Base-by-base conservation (phyloP, 2,113 vertebrate species). In the Crocuta crocuta region DNA sequence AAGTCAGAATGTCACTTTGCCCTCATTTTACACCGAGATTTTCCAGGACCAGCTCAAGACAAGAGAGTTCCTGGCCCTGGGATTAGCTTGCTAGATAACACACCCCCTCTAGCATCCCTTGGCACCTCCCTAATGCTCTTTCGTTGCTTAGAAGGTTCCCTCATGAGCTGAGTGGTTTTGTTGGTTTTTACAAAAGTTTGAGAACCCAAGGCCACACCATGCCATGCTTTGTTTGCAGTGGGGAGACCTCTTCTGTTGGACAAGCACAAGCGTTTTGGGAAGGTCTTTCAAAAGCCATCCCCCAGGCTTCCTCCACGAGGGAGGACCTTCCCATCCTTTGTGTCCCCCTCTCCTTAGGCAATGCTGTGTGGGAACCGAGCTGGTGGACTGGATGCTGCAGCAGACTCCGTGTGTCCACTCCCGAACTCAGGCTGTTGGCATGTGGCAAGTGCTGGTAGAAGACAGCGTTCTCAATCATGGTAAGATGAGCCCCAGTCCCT, bases 401-500 rank as follows among this genome's bases (percentile, higher is more conserved):
- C 99, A 99, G 98, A 99, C 99, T 96, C 99, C 99, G 5, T 99
- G 99, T 66, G 99, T 99, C 95, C 99, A 99, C 98, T 99, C 99
- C 86, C 99, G 99, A 35, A 97, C 98, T 10, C 99, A 99, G 96
- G 99, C 99, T 65, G 99, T 99, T 78, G 99, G 99, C 97, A 99
- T 99, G 99, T 99, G 99, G 99, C 99, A 99, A 97, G 99, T 99
- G 90, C 98, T 99, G 97, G 98, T 99, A 95, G 99, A 99, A 97
- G 99, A 99, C 61, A 99, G 99, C 7, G 99, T 99, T 93, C 99
- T 99, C 94, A 99, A 99, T 98, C 99, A 99, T 0, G 99, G 99
- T 99, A 99, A 99, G 98, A 97, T 45, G 92, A 97, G 86, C 66
- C 80, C 45, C 4, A 17, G 9, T 28, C 78, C 80, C 68, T 85